phyloP scores from a whole-genome alignment of 2,888 invertebrate species.

The Poecilobothrus nobilitatus region DNA sequence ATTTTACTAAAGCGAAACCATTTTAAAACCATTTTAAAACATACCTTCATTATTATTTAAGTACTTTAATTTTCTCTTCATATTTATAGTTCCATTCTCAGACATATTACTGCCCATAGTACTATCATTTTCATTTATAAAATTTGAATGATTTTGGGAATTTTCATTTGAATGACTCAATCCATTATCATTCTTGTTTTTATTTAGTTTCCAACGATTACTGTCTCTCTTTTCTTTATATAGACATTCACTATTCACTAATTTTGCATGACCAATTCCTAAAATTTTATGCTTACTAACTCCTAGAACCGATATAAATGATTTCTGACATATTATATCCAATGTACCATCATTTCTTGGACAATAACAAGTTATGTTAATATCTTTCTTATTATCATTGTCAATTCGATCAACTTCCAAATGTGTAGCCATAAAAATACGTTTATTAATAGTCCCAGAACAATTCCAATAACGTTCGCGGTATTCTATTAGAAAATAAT shows the following conservation, averaged over 20 bases:
- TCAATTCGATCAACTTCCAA: background rate
- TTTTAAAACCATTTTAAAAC: background rate
- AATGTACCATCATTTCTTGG: background rate
- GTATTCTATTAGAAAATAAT: background rate
- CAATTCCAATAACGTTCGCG: constrained; percentile 12
- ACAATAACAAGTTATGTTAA: constrained; percentile 5
- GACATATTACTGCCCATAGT: background rate
- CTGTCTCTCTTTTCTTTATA: background rate
- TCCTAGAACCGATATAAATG: constrained; percentile 9
- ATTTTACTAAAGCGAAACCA: background rate
- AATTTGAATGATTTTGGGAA: background rate
- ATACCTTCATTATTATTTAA: background rate
- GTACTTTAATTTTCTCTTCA: background rate
- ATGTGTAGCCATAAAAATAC: constrained; percentile 5
- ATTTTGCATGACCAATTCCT: constrained; percentile 7
- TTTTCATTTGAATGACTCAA: background rate
- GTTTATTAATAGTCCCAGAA: constrained; percentile 10
- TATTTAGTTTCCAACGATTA: background rate
- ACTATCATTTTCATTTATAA: background rate
- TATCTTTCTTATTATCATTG: background rate
- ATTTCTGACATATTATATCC: constrained; percentile 7
- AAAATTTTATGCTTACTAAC: constrained; percentile 10
- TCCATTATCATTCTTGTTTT: background rate
- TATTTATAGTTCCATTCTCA: background rate
- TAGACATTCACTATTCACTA: constrained; percentile 7